phyloP scores from a whole-genome alignment of 2,797 vertebrate genomes.

The Carduelis carduelis region DNA sequence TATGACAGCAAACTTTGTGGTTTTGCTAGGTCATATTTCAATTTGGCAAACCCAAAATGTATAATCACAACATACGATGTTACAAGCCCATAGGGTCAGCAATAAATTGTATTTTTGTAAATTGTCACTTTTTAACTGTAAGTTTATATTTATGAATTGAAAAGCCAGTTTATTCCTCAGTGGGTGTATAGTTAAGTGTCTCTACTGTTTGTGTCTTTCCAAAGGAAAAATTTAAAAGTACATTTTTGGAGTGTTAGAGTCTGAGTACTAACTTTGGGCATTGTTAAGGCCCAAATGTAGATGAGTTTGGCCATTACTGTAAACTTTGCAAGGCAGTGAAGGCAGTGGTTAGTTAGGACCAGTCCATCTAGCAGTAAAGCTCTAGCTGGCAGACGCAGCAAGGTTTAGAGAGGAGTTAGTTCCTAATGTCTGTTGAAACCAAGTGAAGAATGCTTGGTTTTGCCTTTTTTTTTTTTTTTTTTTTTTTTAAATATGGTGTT shows the following conservation, averaged over 20 bases:
- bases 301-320: neutral
- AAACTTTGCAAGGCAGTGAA: neutral
- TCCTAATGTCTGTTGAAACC: neutral
- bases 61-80: neutral
- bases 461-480: neutral
- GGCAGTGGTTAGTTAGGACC: neutral
- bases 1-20: conserved; percentile 56
- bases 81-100: conserved; percentile 40
- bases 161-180: conserved; percentile 18
- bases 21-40: conserved; percentile 57
- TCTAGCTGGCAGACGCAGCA: neutral
- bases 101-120: conserved; percentile 76
- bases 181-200: conserved; percentile 54
- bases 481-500: neutral
- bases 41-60: neutral
- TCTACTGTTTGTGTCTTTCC: conserved; percentile 65
- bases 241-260: neutral
- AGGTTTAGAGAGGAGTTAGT: neutral
- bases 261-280: neutral
- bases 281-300: neutral
- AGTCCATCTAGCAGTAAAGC: neutral
- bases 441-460: neutral
- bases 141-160: conserved; percentile 61
- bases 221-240: conserved; percentile 57
- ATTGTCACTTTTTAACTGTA: conserved; percentile 56